Base-by-base conservation (phyloP, 2,797 vertebrate genomes). In the Hybognathus amarus region DNA sequence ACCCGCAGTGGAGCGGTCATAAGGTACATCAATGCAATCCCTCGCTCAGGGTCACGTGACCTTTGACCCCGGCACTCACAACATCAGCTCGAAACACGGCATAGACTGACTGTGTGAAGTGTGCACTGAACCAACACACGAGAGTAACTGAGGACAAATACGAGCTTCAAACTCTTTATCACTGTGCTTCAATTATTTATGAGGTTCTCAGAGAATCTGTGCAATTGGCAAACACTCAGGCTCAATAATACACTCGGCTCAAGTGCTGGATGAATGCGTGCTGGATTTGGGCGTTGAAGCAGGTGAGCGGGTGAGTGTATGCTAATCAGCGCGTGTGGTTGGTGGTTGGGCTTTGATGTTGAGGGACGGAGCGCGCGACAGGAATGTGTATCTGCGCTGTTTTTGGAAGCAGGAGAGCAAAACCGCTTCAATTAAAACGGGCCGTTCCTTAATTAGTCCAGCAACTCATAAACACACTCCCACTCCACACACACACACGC, bases 341-440 rank as follows among this genome's bases (percentile, higher is more conserved):
- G n/a, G 61, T 54, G 64, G 50, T 30, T 22, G 47, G 42, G 42
- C 56, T 80, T 83, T 83, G 67, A 77, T 84, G 70, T 67, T 33
- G 59, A 54, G 18, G 18, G 47, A 80, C 22, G 45, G 45, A 18
- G 61, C 67, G 83, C 4, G 38, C 67, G 40, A 83, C 66, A 82
- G 74, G 87, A 87, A 87, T 85, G 83, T 81, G 82, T 82, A 64
- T 73, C 42, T 56, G 66, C 22, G 10, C 73, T 85, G 81, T 83
- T 85, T 81, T 82, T 84, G 79, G 38, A 81, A 78, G 67, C 56
- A 36, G 71, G 80, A 30, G 67, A 85, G 36, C 75, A 56, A 82
- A 84, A 79, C 50, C 47, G 33, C 54, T 74, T 79, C 61, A 81
- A 81, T 87, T 78, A 85, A 84, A 86, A 77, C 30, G 10, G 66